Base-by-base conservation (phyloP, 2,888 invertebrate genomes). In the Tridacna crocea region DNA sequence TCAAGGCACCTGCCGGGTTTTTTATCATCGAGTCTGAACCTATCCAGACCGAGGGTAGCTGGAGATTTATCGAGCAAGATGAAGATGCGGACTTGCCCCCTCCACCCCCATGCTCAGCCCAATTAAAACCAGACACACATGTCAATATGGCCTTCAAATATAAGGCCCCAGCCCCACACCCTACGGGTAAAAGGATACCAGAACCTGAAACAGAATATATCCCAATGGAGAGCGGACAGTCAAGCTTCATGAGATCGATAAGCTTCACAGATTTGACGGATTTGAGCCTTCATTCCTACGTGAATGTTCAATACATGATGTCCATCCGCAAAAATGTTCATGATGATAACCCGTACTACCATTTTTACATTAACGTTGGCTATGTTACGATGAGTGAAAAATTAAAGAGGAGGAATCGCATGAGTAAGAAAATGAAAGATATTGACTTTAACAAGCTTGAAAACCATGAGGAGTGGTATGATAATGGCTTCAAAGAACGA, bases 381-480 rank as follows among this genome's bases (percentile, higher is more conserved):
- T 61, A 81, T 68, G 73, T 87, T 11, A 24, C 72, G 17, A 81
- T 84, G 81, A 84, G 84, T 19, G 80, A 83, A 47, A 87, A 84
- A 65, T 55, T 87, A 13, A 76, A 78, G 22, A 51, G 88, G 12
- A 26, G 80, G 13, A 82, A 79, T 17, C 74, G 83, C 2, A 72
- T 88, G 19, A 82, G 80, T 19, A 51, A 72, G 19, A 73, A 83
- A 27, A 36, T 88, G 55, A 75, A 68, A 24, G 73, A 83, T 12
- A 61, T 87, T 17, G 82, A 87, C 58, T 80, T 84, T 65, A 84
- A 87, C 55, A 65, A 79, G 46, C 63, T 88, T 22, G 82, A 83
- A 26, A 87, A 78, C 65, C 88, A 88, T 80, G 87, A 88, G 68
- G 48, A 80, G 17, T 88, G 88, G 88, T 88, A 76, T 77, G 88